Evolutionary conservation across 1,140 invertebrate genomes (phyloP), one percentile per base, ranked within the genome.

Genomic region (Heliconius eleuchia): DNA sequence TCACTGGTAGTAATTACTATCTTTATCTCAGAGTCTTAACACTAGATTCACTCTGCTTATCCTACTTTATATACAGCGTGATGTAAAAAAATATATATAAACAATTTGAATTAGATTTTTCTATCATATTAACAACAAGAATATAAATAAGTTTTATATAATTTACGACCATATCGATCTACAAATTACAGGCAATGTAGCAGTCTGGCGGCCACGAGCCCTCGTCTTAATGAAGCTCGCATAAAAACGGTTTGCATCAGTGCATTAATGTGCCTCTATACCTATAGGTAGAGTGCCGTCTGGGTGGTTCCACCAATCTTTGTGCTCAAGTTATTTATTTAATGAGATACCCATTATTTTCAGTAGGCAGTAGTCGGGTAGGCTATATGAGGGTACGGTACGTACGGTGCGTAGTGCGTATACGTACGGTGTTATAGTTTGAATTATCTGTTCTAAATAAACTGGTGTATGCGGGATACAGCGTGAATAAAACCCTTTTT

Each of bases 211-310:
- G 74, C 60, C 60, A 66, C 60, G 13, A 66, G 60, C 73, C 37
- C 74, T 57, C 34, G n/a, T 76, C 55, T 76, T 76, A 76, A 76
- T 76, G 74, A 76, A 76, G 57, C 57, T 66, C 74, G 74, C 34
- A 39, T 66, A 66, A 75, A 75, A 60, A 57, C 55, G 30, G 74
- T 66, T 66, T 42, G 73, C 37, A 19, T 57, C 57, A 66, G 27
- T 27, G 60, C 60, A 66, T 66, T 66, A 66, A 66, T 66, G 23
- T 66, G 9, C 55, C 50, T 52, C 50, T 52, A 60, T 60, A 60
- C 18, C 0, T 60, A 23, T 9, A 52, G 50, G 18, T 52, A 52
- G 50, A 57, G n/a, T 57, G 19, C 55, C 13, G 60, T 27, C 60
- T 66, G 60, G 60, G 27, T 60, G n/a, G 55, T 30, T 66, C 11